Evolutionary conservation across 2,797 vertebrate species (phyloP).

Genomic region (Luscinia megarhynchos): DNA sequence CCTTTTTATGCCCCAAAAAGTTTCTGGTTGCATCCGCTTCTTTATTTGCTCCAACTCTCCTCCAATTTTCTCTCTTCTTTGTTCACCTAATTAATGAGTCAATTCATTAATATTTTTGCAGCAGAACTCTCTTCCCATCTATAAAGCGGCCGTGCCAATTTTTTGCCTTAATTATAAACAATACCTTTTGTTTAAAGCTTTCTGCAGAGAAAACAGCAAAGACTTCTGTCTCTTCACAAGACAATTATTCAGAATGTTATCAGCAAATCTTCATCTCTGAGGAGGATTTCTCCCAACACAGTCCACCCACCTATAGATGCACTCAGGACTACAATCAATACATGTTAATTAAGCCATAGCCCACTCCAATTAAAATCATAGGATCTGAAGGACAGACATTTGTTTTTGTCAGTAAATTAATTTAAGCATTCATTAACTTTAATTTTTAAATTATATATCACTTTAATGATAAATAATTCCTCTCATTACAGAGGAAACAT

Average conservation of each 20-base stretch:
- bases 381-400: constrained; percentile 54
- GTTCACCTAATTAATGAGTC: background rate
- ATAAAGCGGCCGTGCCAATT: background rate
- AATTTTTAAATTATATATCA: constrained; percentile 52
- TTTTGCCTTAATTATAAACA: constrained; percentile 31
- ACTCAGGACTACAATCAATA: constrained; percentile 32
- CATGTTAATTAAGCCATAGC: constrained; percentile 52
- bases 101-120: constrained; percentile 17
- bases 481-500: constrained; percentile 61
- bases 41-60: background rate
- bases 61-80: background rate
- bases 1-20: background rate
- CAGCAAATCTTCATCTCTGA: constrained; percentile 5
- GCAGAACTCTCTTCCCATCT: constrained; percentile 9
- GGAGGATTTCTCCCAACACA: background rate
- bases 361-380: constrained; percentile 49
- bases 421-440: constrained; percentile 53
- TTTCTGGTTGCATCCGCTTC: background rate
- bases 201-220: constrained; percentile 24
- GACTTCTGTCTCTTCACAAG: background rate
- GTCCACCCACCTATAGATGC: constrained; percentile 38
- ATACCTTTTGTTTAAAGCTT: constrained; percentile 21
- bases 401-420: constrained; percentile 66
- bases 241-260: constrained; percentile 20
- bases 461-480: constrained; percentile 64